phyloP scores from a whole-genome alignment of 92 coral and sea anemone genomes.

The Desmophyllum pertusum region DNA sequence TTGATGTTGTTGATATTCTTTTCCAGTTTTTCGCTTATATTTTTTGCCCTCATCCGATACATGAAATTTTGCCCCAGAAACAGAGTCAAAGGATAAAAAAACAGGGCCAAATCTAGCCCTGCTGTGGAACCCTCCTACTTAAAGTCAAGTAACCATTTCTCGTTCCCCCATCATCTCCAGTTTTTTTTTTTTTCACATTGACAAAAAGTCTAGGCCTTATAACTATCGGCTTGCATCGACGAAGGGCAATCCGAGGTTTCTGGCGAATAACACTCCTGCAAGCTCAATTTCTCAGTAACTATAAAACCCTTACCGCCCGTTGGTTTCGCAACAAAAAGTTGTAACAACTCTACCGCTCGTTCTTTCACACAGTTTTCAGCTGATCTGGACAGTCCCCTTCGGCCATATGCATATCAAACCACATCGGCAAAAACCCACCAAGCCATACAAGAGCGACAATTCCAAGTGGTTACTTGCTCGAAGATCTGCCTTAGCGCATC shows the following conservation, averaged over 20 bases:
- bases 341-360: slow-evolving; percentile 89
- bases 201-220: slow-evolving; percentile 92
- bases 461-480: not conserved
- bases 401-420: slow-evolving; percentile 49
- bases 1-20: slow-evolving; percentile 64
- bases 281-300: slow-evolving; percentile 81
- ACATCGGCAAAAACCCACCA: slow-evolving; percentile 25
- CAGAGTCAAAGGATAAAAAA: too few relatives aligned
- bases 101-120: slow-evolving; percentile 94
- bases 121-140: slow-evolving; percentile 96
- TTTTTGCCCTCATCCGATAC: slow-evolving; percentile 58
- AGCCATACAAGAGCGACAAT: slow-evolving; percentile 43
- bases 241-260: slow-evolving; percentile 91
- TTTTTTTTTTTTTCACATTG: too few relatives aligned
- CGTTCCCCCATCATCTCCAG: slow-evolving; percentile 94
- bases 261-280: slow-evolving; percentile 71
- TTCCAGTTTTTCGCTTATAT: slow-evolving; percentile 66
- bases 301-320: slow-evolving; percentile 84
- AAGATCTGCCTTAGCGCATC: slow-evolving; percentile 25
- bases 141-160: slow-evolving; percentile 93
- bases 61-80: slow-evolving; percentile 85
- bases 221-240: slow-evolving; percentile 81
- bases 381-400: slow-evolving; percentile 50
- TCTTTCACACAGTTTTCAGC: slow-evolving; percentile 59
- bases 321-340: slow-evolving; percentile 94